Evolutionary conservation across 2,888 invertebrate species (phyloP), one percentile per base, ranked within the genome.

Genomic region (Fragum sueziense): DNA sequence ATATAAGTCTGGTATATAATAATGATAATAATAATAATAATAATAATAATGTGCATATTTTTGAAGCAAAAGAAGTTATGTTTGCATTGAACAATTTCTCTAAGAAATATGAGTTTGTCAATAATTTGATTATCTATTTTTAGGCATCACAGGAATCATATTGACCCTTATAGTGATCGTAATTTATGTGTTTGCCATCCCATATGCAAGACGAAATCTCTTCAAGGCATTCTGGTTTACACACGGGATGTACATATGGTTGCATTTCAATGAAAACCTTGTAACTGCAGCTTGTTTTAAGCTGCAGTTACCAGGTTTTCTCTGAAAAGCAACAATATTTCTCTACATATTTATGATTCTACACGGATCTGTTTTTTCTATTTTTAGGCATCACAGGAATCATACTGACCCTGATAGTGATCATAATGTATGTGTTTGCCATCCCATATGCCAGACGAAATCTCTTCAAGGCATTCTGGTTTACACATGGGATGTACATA

Each of bases 221-320:
- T 95, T 95, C 90, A 93, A 94, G 70, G 94, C 94, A 87, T 95
- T 95, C 91, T 95, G 95, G 95, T 91, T 93, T 41, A 94, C 94
- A 0, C 95, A 95, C 89, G 94, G 93, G 69, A 89, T 95, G 34
- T 95, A 95, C 91, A 94, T 95, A 1, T 9, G 95, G n/a, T n/a
- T n/a, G n/a, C n/a, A n/a, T n/a, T n/a, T n/a, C n/a, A n/a, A n/a
- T n/a, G n/a, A n/a, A 57, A 41, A 11, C 17, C 41, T 41, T 17
- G 17, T 41, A 11, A 11, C 17, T 17, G 9, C 17, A 41, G 11
- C 9, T 17, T 41, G 41, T 41, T 41, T 41, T 41, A 9, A 41
- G 17, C 9, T 11, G 41, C 17, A 41, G 41, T 41, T 11, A 41
- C 9, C 11, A 41, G 41, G 41, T 41, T 41, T 41, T 11, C 9